Evolutionary conservation across 1,140 invertebrate genomes (phyloP).

Genomic region (Drosophila baimaii): DNA sequence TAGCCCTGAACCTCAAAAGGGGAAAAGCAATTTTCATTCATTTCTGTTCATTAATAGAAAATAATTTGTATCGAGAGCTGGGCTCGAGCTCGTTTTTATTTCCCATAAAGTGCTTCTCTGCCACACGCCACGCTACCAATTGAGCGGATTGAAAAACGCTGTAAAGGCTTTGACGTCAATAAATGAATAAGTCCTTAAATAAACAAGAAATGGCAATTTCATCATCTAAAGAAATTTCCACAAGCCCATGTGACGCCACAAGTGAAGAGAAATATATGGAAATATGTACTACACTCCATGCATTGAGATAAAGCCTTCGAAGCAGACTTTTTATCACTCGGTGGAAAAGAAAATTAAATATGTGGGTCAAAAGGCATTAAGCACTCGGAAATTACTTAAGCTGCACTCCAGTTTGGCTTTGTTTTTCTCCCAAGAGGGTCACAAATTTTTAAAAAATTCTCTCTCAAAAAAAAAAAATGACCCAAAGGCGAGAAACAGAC

Average conservation of each 20-base stretch:
- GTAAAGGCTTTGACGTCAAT: conserved; percentile 3
- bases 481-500: conserved; percentile 1
- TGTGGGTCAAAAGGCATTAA: conserved; percentile 36
- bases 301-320: conserved; percentile 2
- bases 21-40: conserved; percentile 49
- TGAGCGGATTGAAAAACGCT: conserved; percentile 14
- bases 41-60: conserved; percentile 73
- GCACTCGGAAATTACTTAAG: conserved; percentile 26
- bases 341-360: conserved; percentile 10
- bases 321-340: conserved; percentile 18
- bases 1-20: conserved; percentile 8
- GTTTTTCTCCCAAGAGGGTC: background rate
- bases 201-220: conserved; percentile 16
- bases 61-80: conserved; percentile 54
- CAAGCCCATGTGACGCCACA: conserved; percentile 11
- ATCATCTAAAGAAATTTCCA: conserved; percentile 12
- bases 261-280: conserved; percentile 1
- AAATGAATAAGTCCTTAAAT: conserved; percentile 8
- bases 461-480: background rate
- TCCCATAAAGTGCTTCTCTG: conserved; percentile 16
- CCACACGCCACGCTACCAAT: conserved; percentile 46
- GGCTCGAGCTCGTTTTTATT: conserved; percentile 14
- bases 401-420: conserved; percentile 26
- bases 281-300: background rate
- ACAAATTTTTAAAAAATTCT: background rate